Percentiles rank a stretch among this genome's conserved stretches.
These are phyloP conservation scores for Rhabdophis nuchalis DNA, from an alignment of 2,797 vertebrate species.

Conservation along the genomic window DNA sequence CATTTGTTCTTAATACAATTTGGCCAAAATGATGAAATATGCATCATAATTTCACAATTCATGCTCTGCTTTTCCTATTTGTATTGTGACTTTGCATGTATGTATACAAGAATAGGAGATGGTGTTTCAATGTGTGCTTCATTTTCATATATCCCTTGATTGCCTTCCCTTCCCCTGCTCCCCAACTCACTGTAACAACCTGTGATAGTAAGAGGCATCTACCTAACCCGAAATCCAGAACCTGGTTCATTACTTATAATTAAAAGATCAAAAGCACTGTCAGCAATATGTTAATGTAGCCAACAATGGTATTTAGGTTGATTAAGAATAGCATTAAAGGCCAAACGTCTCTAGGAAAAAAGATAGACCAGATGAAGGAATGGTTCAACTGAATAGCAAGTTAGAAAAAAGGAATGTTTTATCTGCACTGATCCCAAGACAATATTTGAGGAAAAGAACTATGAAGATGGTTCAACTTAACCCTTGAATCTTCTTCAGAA, in stretches of 20 bases:
- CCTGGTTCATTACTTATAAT: background rate
- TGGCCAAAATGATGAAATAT: background rate
- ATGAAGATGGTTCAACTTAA: background rate
- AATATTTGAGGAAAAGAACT: background rate
- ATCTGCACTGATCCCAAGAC: background rate
- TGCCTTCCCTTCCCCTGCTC: background rate
- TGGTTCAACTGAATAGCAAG: background rate
- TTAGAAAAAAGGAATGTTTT: background rate
- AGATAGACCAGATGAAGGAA: background rate
- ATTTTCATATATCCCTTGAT: background rate
- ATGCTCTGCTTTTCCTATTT: background rate
- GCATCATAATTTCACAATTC: background rate
- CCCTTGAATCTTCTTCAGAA: background rate
- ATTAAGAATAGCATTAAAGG: background rate
- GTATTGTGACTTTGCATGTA: background rate
- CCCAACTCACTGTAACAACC: background rate
- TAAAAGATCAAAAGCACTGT: background rate
- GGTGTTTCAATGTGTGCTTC: background rate
- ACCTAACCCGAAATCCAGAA: background rate
- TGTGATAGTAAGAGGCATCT: background rate
- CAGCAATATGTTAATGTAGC: background rate
- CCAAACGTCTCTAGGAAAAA: background rate
- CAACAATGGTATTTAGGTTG: background rate
- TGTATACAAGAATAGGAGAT: background rate
- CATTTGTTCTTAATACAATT: background rate